Base-by-base conservation (phyloP, 2,113 vertebrate genomes). In the Naja naja region DNA sequence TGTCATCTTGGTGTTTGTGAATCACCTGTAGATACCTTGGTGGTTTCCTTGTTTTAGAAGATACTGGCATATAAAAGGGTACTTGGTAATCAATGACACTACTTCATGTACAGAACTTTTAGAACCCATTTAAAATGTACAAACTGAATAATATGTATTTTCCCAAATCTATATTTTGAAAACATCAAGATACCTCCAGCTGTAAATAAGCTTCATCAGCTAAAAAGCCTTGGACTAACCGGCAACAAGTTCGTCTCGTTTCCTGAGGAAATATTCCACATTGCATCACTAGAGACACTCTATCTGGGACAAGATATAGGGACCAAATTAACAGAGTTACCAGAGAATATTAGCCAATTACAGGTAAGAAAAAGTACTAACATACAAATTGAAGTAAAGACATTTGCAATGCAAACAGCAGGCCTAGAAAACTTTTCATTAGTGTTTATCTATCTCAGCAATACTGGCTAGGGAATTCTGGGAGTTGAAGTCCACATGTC, bases 231-330 rank as follows among this genome's bases (percentile, higher is more conserved):
- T 92, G 95, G 93, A 88, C 88, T 97, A 49, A 96, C 97, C 39
- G 97, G 97, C 93, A 98, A 98, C 92, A 93, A 94, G 88, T 98
- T 98, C 69, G 11, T 0, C 64, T 88, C 53, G 20, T 98, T 98
- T 94, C 97, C 97, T 14, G 94, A 96, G 54, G 95, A 97, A 95
- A 91, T 97, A 47, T 95, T 97, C 94, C 92, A 93, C 23, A 85
- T 98, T 81, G n/a, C 55, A 0, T 96, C 96, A 54, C 95, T 97
- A 91, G 96, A 97, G 94, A 96, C 92, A 93, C 95, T 97, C 53
- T 95, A 97, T 60, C 52, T 97, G 47, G 96, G 97, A 60, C 97
- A 98, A 96, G 96, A 98, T 85, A 95, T 96, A 56, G 97, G 96
- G 93, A 92, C 90, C 91, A 97, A 96, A 94, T 69, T 98, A 49